These are phyloP conservation scores for Empidonax traillii DNA, from an alignment of 2,113 vertebrate species.

Conservation along the genomic window DNA sequence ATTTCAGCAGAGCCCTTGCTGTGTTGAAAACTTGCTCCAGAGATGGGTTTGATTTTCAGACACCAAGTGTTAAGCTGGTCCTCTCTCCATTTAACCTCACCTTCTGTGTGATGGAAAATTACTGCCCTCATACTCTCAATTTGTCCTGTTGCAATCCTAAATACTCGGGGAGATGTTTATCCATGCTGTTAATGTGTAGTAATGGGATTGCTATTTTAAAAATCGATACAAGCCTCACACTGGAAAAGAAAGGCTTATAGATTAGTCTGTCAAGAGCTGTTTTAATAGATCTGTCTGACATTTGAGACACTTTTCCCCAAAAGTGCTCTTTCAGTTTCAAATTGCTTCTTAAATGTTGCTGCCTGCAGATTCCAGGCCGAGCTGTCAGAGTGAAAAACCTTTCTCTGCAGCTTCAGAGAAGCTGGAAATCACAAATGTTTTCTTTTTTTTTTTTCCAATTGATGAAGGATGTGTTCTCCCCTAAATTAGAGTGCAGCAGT, in stretches of 20 bases:
- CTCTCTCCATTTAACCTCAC: neutral
- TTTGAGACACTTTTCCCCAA: slow-evolving; percentile 46
- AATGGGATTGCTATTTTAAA: slow-evolving; percentile 64
- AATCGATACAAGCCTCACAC: slow-evolving; percentile 59
- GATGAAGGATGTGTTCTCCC: neutral
- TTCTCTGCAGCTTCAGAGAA: slow-evolving; percentile 14
- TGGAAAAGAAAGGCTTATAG: slow-evolving; percentile 22
- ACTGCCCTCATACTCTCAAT: slow-evolving; percentile 13
- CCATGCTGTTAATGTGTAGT: slow-evolving; percentile 63
- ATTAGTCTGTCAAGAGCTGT: slow-evolving; percentile 52
- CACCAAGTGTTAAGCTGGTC: neutral
- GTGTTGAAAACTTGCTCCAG: neutral
- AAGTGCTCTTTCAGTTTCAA: slow-evolving; percentile 34
- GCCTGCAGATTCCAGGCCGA: neutral
- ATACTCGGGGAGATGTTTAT: slow-evolving; percentile 9
- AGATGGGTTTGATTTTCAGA: neutral
- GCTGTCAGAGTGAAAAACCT: slow-evolving; percentile 11
- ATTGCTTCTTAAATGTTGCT: slow-evolving; percentile 48
- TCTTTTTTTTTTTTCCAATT: neutral
- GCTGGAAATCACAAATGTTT: slow-evolving; percentile 15
- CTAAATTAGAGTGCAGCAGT: neutral
- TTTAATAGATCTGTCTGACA: slow-evolving; percentile 54
- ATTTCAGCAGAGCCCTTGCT: neutral
- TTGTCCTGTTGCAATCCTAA: neutral
- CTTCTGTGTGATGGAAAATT: slow-evolving; percentile 44